Base-by-base conservation (phyloP, 2,113 vertebrate species). In the Cairina moschata region DNA sequence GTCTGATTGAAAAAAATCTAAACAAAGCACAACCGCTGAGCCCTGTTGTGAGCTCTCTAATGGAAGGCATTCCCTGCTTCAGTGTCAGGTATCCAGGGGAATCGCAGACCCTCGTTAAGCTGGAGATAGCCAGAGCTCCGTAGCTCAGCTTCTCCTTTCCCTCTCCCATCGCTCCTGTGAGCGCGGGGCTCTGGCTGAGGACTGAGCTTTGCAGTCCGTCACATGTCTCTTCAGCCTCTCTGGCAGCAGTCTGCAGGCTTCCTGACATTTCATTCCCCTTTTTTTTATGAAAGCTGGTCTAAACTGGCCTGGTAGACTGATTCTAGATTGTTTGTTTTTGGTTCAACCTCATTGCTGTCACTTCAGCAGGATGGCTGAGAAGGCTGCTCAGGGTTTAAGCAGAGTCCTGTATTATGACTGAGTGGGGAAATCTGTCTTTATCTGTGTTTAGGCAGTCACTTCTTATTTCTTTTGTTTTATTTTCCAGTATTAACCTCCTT, bases 111-210 rank as follows among this genome's bases (percentile, higher is more conserved):
- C 17, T 90, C 20, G n/a, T 56, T 92, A 84, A 34, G 9, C 38
- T 69, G 2, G 2, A 44, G 23, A 42, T 32, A 54, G 9, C 34
- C 11, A 38, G 55, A 90, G 23, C 15, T 42, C 65, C 81, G 54
- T 65, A 75, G 21, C 18, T 86, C 82, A 42, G 32, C 55, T 86
- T 63, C 42, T 83, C 29, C 22, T 6, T 85, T 82, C 23, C 28
- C 9, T 65, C 29, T 88, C 29, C 38, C 21, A 17, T 31, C 9
- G 6, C 29, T 56, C 28, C 81, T 52, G 48, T 0, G 2, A 18
- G 26, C 11, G 4, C 7, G 42, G 0, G 1, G 31, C 44, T 6
- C 13, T 23, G 1, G 0, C 6, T 42, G 88, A 46, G 56, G 44
- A 11, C 20, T 48, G 20, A 48, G 46, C 46, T 48, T 48, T 48